Conservation (phyloP, 2,113 vertebrate species). For the Verasper variegatus region DNA sequence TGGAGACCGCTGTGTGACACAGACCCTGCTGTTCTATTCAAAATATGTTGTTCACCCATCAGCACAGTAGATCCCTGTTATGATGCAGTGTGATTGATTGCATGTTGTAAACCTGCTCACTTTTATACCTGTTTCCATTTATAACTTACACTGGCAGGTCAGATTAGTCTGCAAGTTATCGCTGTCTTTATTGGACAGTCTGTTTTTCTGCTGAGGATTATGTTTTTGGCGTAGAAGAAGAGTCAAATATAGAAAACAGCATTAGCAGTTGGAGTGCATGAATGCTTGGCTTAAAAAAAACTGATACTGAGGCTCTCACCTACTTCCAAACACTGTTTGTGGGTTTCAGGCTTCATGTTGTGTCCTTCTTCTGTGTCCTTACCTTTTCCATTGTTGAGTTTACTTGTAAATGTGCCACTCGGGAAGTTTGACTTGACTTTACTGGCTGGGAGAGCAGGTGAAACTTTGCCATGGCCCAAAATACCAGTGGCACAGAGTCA, state of each 20-base stretch:
- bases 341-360: constrained; percentile 17
- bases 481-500: constrained; percentile 50
- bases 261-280: neutral
- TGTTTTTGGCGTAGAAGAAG: neutral
- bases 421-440: constrained; percentile 64
- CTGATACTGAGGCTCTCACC: neutral
- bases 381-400: constrained; percentile 16
- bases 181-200: neutral
- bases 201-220: too few species aligned
- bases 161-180: neutral
- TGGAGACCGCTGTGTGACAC: neutral
- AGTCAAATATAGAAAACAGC: constrained; percentile 3
- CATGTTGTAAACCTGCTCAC: neutral
- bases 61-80: neutral
- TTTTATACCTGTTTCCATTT: neutral
- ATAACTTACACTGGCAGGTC: neutral
- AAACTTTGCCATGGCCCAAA: constrained; percentile 57
- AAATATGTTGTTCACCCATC: neutral
- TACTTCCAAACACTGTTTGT: constrained; percentile 24
- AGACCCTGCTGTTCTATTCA: neutral
- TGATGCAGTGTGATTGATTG: neutral
- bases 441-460: constrained; percentile 48
- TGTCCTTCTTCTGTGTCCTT: constrained; percentile 16
- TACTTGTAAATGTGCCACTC: constrained; percentile 39
- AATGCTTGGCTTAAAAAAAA: neutral